phyloP scores from a whole-genome alignment of 2,888 invertebrate genomes.

The Drosophila algonquin region DNA sequence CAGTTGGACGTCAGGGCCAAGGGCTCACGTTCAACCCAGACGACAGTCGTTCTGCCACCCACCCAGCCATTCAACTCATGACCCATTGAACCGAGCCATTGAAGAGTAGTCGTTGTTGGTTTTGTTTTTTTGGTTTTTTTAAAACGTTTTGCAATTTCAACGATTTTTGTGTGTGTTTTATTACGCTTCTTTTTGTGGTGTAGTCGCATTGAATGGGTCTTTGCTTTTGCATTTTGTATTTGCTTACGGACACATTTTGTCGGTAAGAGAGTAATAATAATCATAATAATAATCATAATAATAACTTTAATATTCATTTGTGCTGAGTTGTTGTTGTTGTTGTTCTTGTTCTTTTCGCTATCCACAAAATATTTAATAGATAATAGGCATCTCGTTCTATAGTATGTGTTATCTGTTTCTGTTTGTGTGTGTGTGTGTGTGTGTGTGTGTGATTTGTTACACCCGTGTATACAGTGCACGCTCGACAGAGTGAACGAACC shows the following conservation, averaged over 20 bases:
- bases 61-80: constrained; percentile 17
- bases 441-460: no score
- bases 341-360: constrained; percentile 6
- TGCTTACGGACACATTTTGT: background rate
- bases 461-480: no score
- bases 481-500: no score
- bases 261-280: constrained; percentile 6
- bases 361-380: constrained; percentile 12
- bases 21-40: background rate
- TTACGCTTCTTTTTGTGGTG: constrained; percentile 33
- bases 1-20: background rate
- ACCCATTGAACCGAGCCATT: constrained; percentile 23
- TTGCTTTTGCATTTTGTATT: constrained; percentile 5
- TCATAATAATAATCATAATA: constrained; percentile 8
- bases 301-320: constrained; percentile 43
- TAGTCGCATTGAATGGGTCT: constrained; percentile 33
- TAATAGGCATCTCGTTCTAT: constrained; percentile 11
- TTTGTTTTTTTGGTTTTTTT: constrained; percentile 19
- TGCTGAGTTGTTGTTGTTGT: constrained; percentile 27
- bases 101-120: no score
- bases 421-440: no score
- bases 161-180: constrained; percentile 45
- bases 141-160: constrained; percentile 58
- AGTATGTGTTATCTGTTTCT: no score
- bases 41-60: background rate